phyloP scores from a whole-genome alignment of 2,888 invertebrate genomes.

The Anoplius nigerrimus region DNA sequence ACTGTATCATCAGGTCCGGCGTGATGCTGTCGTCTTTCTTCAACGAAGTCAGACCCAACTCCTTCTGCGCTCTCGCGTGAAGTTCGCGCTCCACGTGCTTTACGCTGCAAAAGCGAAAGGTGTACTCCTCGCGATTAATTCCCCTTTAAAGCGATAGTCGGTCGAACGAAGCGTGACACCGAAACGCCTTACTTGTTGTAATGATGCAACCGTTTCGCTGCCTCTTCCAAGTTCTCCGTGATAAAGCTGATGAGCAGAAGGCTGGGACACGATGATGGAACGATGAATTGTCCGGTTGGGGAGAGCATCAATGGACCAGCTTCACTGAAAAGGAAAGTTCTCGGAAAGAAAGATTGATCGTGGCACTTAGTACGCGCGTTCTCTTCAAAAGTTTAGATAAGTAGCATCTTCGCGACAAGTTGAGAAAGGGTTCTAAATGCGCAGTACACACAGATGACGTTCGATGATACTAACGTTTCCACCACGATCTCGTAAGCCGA shows the following conservation, averaged over 20 bases:
- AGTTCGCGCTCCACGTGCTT: slow-evolving; percentile 88
- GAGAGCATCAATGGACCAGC: slow-evolving; percentile 95
- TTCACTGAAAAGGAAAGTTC: slow-evolving; percentile 79
- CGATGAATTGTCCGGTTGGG: slow-evolving; percentile 94
- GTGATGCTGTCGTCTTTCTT: slow-evolving; percentile 94
- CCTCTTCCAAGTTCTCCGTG: slow-evolving; percentile 84
- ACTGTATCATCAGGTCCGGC: slow-evolving; percentile 91
- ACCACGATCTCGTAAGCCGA: slow-evolving; percentile 89
- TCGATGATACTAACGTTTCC: slow-evolving; percentile 84
- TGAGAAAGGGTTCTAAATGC: too few relatives aligned
- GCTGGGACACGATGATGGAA: slow-evolving; percentile 94
- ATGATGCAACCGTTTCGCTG: slow-evolving; percentile 82
- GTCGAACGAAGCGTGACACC: neutral
- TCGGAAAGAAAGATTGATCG: neutral
- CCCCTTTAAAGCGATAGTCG: neutral
- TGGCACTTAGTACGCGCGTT: too few relatives aligned
- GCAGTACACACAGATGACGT: neutral
- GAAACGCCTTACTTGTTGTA: slow-evolving; percentile 82
- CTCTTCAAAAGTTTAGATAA: too few relatives aligned
- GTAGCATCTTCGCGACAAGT: too few relatives aligned
- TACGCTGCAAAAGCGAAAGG: slow-evolving; percentile 77
- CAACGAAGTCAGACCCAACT: slow-evolving; percentile 84
- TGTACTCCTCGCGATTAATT: neutral
- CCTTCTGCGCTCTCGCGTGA: slow-evolving; percentile 80
- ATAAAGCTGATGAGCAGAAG: slow-evolving; percentile 90